Evolutionary conservation across 2,113 vertebrate species (phyloP), one percentile per base, ranked within the genome.

Genomic region (Sphyrna mokarran): DNA sequence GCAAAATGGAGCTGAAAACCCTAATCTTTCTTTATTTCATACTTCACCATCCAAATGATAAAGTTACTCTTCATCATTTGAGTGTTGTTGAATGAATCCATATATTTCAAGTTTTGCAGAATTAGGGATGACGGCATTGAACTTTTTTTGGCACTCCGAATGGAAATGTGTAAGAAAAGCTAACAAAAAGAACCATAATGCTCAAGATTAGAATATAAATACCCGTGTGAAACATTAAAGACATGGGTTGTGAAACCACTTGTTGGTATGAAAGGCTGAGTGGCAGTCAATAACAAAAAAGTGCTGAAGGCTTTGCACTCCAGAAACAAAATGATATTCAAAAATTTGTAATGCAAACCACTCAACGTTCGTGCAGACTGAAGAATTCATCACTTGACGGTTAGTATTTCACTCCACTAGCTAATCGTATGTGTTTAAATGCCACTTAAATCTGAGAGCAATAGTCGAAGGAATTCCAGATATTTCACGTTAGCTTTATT

Each of bases 401-500:
- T 96, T 96, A 97, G 97, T 97, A 97, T 97, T 97, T 97, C 97
- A 97, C 97, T 97, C 97, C 95, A 33, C 96, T 97, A 97, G 96
- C 97, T 97, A 97, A 97, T 98, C 97, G 96, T 96, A 96, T 96
- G 96, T 66, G 97, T 97, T 97, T 97, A 98, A 97, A 98, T 97
- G 98, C 97, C 98, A 98, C 98, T 98, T 97, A 97, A 98, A 98
- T 98, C 98, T 98, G 98, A 97, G 98, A 97, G 98, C 97, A 97
- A 97, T 97, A 98, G 97, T 98, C 97, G 97, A 97, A 98, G 97
- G 98, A 98, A 99, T 99, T 97, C 96, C 95, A 97, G 97, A 98
- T 98, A 98, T 99, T 98, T 96, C 96, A 96, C 97, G 98, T 98
- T 98, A 98, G 97, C 98, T 98, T 97, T 99, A 99, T 99, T 99